Evolutionary conservation across 2,797 vertebrate species (phyloP), one percentile per base, ranked within the genome.

Genomic region (Chelon labrosus): DNA sequence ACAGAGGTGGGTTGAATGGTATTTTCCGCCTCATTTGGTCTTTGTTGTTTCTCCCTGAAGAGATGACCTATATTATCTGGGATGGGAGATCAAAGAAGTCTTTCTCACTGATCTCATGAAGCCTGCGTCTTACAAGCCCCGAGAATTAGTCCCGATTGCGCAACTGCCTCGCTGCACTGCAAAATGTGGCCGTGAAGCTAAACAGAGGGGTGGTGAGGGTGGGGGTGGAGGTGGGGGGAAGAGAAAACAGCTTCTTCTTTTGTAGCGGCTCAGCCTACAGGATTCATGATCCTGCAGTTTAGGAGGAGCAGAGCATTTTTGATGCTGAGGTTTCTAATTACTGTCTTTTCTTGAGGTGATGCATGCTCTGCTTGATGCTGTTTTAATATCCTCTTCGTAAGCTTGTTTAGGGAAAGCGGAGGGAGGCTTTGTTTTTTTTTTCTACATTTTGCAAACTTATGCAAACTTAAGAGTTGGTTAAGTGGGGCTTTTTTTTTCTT

Each of bases 41-140:
- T 90, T 90, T 87, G 89, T 91, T 92, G 86, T 89, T 89, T 89
- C 77, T 90, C 92, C 93, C 92, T 75, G 80, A 90, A 93, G 93
- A 91, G 88, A 89, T 94, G 92, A 92, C 92, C 93, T 92, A 93
- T 88, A 94, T 94, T 91, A 92, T 91, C 85, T 70, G 75, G 89
- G 79, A 90, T 83, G 88, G 74, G 61, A 88, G 92, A 94, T 94
- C 92, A 94, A 94, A 94, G 91, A 85, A 75, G 56, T 73, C 59
- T 70, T 82, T 67, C 60, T 82, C 77, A 71, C 86, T 89, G 87
- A 92, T 90, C 86, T 79, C 72, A 66, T 68, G 77, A 87, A 83
- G 87, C 86, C 57, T n/a, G 77, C 73, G 44, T 87, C 88, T 84
- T 83, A 70, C 75, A 73, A 76, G 69, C 83, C 68, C 39, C 0